Conservation (phyloP, 2,113 vertebrate genomes). For the Rhodinocichla rosea region DNA sequence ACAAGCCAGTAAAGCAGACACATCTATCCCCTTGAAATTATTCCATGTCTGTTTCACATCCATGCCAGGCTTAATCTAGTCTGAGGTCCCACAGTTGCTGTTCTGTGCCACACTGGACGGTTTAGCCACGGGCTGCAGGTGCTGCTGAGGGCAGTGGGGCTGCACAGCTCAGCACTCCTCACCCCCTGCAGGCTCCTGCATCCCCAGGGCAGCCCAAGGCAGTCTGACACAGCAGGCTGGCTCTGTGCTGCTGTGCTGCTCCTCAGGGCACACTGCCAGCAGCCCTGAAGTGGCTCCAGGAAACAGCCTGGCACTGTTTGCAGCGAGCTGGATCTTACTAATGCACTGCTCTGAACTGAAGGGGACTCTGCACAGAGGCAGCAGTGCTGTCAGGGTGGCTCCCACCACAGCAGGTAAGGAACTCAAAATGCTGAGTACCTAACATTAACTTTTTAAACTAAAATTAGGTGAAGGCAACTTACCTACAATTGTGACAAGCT, state of each 20-base stretch:
- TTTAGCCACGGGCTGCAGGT: background rate
- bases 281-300: background rate
- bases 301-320: background rate
- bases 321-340: background rate
- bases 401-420: background rate
- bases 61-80: background rate
- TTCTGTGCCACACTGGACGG: background rate
- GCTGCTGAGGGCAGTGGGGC: background rate
- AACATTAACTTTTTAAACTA: background rate
- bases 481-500: background rate
- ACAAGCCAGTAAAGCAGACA: background rate
- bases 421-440: background rate
- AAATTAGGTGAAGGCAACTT: background rate
- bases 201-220: fast-evolving
- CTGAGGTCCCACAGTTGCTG: fast-evolving
- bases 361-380: background rate
- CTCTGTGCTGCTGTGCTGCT: background rate
- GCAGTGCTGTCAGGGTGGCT: background rate
- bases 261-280: background rate
- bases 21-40: background rate
- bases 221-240: background rate
- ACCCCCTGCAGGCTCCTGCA: background rate
- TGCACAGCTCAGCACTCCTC: fast-evolving
- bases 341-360: fast-evolving
- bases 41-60: background rate